These are phyloP conservation scores for Drosophila kambysellisi DNA, from an alignment of 2,888 invertebrate species.

Conservation along the genomic window DNA sequence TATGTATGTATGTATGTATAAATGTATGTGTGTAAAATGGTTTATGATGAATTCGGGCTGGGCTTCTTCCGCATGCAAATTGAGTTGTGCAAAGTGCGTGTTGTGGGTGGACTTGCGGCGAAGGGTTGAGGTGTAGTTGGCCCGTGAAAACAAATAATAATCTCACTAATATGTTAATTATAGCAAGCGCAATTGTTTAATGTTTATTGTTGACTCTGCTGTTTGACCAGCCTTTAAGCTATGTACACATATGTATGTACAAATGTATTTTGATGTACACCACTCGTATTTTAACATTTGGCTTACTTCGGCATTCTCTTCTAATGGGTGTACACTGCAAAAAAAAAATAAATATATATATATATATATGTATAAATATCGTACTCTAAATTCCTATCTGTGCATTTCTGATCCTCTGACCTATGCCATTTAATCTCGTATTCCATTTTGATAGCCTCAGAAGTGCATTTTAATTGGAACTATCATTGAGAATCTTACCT, in stretches of 20 bases:
- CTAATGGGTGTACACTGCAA: background rate
- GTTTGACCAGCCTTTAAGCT: background rate
- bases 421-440: background rate
- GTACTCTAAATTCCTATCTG: background rate
- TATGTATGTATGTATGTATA: background rate
- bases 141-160: conserved; percentile 29
- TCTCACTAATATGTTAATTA: conserved; percentile 46
- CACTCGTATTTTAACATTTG: too few relatives aligned
- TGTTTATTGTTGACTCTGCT: conserved; percentile 4
- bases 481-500: background rate
- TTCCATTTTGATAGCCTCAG: background rate
- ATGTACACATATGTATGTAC: background rate
- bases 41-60: conserved; percentile 20
- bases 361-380: too few relatives aligned
- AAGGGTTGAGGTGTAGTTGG: background rate
- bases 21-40: background rate
- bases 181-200: conserved; percentile 28
- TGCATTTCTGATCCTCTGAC: background rate
- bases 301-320: background rate
- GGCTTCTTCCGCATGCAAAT: conserved; percentile 44
- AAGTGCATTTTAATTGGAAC: background rate
- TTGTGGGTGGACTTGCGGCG: background rate
- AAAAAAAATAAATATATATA: background rate
- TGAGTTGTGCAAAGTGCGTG: conserved; percentile 10
- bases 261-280: background rate